A percentile compares a stretch with the other conserved stretches of the same genome.
These are phyloP conservation scores for Penaeus japonicus DNA, from an alignment of 1,140 invertebrate genomes.

Conservation along the genomic window DNA sequence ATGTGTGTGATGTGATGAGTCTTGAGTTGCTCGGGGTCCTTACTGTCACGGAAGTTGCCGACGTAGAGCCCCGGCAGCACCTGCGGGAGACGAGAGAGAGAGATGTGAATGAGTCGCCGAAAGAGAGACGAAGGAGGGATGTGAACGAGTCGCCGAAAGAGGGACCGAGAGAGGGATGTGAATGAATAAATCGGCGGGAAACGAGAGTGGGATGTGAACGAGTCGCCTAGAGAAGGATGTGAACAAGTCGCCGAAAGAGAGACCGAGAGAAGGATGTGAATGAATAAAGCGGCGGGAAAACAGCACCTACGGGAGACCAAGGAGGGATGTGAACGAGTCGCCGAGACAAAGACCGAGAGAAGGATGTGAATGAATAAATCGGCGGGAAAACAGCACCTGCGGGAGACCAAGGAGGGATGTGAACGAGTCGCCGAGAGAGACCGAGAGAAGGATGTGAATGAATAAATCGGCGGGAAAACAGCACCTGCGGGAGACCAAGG, in stretches of 20 bases:
- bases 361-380: background rate
- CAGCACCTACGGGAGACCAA: background rate
- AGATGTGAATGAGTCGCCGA: background rate
- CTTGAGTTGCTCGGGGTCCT: slow-evolving; percentile 85
- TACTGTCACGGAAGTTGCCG: slow-evolving; percentile 81
- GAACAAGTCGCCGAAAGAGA: too few relatives aligned
- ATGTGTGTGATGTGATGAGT: slow-evolving; percentile 94
- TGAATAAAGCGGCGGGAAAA: background rate
- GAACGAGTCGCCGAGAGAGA: background rate
- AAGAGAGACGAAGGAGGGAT: background rate
- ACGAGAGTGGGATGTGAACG: too few relatives aligned
- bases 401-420: background rate
- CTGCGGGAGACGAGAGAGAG: slow-evolving; percentile 66
- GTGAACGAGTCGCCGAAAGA: background rate
- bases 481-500: fast-evolving
- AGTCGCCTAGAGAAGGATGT: too few relatives aligned
- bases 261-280: background rate
- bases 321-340: background rate
- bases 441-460: background rate
- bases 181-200: too few relatives aligned
- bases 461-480: background rate
- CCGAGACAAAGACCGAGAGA: background rate
- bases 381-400: too few relatives aligned
- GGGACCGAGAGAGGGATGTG: too few relatives aligned
- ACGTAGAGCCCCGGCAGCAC: slow-evolving; percentile 86